Evolutionary conservation across 2,113 vertebrate species (phyloP).

Genomic region (Gobius niger): DNA sequence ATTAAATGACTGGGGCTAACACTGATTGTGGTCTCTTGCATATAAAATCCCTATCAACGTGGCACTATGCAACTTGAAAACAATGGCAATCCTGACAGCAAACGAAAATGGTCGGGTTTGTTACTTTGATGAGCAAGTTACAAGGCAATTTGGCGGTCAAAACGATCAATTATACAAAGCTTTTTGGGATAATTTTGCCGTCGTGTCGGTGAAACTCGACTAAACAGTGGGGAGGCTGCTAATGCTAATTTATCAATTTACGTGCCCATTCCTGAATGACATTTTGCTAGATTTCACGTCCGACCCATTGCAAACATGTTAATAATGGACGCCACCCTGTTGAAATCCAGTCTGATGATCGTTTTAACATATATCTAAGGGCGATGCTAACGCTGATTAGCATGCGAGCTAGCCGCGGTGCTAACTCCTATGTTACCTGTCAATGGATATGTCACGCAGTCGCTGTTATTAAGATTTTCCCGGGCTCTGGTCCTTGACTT

Average conservation of each 20-base stretch:
- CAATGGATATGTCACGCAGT: conserved; percentile 16
- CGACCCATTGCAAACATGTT: neutral
- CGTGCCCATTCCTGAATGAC: neutral
- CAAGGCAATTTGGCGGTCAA: neutral
- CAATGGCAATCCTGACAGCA: neutral
- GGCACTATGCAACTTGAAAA: neutral
- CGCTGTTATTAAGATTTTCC: conserved; percentile 22
- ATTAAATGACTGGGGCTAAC: neutral
- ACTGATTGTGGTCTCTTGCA: neutral
- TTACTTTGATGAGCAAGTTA: neutral
- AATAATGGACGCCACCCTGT: neutral
- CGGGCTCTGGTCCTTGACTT: conserved; percentile 14
- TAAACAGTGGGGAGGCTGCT: neutral
- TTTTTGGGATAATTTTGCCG: conserved; percentile 3
- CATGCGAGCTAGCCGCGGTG: conserved; percentile 4
- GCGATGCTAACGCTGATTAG: conserved; percentile 30
- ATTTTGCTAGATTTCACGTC: fast-evolving
- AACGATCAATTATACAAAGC: neutral
- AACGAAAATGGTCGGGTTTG: neutral
- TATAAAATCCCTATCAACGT: conserved; percentile 2
- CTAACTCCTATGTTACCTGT: conserved; percentile 52
- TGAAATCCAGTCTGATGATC: too few relatives aligned
- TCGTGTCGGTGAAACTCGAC: conserved; percentile 33
- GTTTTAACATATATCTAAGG: neutral
- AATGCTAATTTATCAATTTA: neutral